A percentile compares a stretch with the other conserved stretches of the same genome.
Conservation (phyloP, 1,140 invertebrate genomes). For the Diorhabda carinulata region DNA sequence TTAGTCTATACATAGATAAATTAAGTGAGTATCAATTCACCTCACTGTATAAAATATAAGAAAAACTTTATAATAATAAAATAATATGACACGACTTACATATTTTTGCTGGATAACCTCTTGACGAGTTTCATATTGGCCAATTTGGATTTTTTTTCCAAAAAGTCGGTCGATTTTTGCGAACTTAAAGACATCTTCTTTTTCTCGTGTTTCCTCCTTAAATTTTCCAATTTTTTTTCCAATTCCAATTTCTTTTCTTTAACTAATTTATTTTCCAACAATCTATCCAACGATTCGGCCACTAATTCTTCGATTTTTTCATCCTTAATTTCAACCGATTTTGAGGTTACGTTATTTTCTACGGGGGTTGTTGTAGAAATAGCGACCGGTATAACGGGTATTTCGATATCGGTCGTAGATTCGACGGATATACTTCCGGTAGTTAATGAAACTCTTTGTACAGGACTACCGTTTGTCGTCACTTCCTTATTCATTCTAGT, state of each 20-base stretch:
- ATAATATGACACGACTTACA: slow-evolving; percentile 50
- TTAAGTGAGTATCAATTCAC: too few species aligned
- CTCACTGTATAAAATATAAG: too few species aligned
- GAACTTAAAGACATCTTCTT: slow-evolving; percentile 61
- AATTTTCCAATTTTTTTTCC: slow-evolving; percentile 80
- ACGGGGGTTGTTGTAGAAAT: slow-evolving; percentile 15
- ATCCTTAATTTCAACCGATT: slow-evolving; percentile 32
- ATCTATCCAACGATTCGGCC: slow-evolving; percentile 74
- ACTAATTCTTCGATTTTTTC: slow-evolving; percentile 57
- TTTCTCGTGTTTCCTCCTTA: slow-evolving; percentile 85
- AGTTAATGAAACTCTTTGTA: slow-evolving; percentile 34
- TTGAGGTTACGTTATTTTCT: slow-evolving; percentile 36
- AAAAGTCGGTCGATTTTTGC: slow-evolving; percentile 58
- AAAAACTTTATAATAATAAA: background rate
- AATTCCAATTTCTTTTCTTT: slow-evolving; percentile 74
- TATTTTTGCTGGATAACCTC: slow-evolving; percentile 74
- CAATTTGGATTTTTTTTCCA: slow-evolving; percentile 65
- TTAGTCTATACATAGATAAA: too few species aligned
- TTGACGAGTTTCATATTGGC: slow-evolving; percentile 73
- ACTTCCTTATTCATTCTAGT: slow-evolving; percentile 28
- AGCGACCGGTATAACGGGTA: slow-evolving; percentile 5
- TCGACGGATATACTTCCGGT: slow-evolving; percentile 33
- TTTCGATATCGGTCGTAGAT: slow-evolving; percentile 31
- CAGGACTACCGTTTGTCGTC: slow-evolving; percentile 38
- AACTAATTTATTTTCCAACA: slow-evolving; percentile 75